Conservation (phyloP, 2,113 vertebrate genomes). For the Ifrita kowaldi region DNA sequence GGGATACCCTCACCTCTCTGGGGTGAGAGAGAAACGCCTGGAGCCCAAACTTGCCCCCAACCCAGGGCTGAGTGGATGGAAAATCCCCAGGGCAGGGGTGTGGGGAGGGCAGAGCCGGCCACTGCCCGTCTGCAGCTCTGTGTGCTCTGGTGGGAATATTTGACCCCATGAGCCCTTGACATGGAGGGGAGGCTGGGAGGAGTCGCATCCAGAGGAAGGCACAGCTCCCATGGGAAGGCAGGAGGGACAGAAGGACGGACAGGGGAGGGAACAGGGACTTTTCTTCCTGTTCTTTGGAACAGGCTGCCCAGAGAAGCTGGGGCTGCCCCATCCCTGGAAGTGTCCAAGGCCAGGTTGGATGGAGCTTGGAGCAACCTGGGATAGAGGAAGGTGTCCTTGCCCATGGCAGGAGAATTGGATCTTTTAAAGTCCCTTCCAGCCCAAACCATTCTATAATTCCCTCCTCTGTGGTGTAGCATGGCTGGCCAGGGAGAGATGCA, state of each 20-base stretch:
- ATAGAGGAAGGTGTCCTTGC: neutral
- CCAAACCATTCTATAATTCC: neutral
- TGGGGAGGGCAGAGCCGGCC: neutral
- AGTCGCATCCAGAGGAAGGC: slow-evolving; percentile 44
- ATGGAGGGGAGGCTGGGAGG: neutral
- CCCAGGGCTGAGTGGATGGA: neutral
- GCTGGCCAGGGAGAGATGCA: neutral
- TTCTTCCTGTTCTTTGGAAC: neutral
- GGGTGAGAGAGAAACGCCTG: accelerated
- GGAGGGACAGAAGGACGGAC: neutral
- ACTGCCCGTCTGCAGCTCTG: accelerated
- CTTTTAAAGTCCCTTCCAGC: neutral
- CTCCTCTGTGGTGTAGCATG: neutral
- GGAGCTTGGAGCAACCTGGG: neutral
- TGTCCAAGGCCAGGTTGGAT: neutral
- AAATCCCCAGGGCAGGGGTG: neutral
- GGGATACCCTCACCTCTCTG: neutral
- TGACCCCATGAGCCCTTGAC: neutral
- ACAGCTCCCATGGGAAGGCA: neutral
- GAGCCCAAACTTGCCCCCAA: accelerated
- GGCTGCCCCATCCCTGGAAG: neutral
- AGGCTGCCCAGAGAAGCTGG: neutral
- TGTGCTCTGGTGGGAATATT: neutral
- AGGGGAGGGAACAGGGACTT: neutral
- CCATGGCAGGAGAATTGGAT: neutral